Percentiles rank a stretch among this genome's conserved stretches.
phyloP scores from a whole-genome alignment of 2,888 invertebrate genomes.

The Drepanosiphum platanoidis region DNA sequence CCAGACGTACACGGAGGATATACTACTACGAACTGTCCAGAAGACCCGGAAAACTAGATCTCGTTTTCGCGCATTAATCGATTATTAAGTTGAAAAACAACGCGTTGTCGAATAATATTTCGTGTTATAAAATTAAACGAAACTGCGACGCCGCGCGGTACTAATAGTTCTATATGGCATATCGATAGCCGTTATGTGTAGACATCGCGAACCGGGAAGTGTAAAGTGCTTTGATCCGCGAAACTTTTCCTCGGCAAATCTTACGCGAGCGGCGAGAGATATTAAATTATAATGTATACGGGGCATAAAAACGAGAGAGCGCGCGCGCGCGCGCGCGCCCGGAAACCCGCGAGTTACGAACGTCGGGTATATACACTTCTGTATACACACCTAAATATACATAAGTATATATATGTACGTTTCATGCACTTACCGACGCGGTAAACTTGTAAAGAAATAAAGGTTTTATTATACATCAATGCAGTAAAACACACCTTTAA shows the following conservation, averaged over 20 bases:
- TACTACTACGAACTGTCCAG: no score
- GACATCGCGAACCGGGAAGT: no score
- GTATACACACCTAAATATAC: background rate
- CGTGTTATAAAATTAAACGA: no score
- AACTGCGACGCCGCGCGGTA: no score
- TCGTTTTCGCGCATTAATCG: no score
- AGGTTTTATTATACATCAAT: slow-evolving; percentile 50
- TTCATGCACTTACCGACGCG: background rate
- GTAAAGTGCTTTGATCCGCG: background rate
- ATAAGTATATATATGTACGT: background rate
- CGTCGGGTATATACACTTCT: background rate
- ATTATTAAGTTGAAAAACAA: no score
- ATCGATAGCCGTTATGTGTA: no score
- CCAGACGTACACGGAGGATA: no score
- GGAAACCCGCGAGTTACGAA: background rate
- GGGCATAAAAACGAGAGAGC: background rate
- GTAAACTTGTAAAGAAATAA: slow-evolving; percentile 41
- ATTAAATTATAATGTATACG: background rate
- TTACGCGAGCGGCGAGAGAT: background rate
- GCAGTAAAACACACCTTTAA: slow-evolving; percentile 43
- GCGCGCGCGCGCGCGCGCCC: background rate
- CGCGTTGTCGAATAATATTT: no score
- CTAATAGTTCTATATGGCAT: no score
- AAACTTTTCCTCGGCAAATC: background rate
- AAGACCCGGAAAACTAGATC: no score